Conservation (phyloP, 2,797 vertebrate species). For the Mergus octosetaceus region DNA sequence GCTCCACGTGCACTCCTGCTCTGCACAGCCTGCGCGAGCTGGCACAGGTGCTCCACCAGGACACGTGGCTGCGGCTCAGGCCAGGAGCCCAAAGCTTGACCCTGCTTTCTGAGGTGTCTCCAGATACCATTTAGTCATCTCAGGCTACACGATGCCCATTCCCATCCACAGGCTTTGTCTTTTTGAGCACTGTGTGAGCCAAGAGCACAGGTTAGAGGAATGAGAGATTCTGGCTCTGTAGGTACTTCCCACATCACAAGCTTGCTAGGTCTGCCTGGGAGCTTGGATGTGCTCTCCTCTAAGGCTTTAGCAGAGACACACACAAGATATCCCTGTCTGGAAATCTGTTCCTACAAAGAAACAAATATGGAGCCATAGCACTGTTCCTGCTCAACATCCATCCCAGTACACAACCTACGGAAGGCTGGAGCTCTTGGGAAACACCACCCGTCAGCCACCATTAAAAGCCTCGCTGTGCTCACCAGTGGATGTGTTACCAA, state of each 20-base stretch:
- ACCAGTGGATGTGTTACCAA: background rate
- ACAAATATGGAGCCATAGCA: fast-evolving
- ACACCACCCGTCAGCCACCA: background rate
- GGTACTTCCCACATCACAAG: fast-evolving
- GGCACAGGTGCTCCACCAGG: background rate
- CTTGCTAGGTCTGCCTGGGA: background rate
- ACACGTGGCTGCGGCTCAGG: fast-evolving
- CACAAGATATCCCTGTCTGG: background rate
- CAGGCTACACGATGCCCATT: fast-evolving
- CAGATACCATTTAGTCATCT: background rate
- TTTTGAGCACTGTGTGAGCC: fast-evolving
- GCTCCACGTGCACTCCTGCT: background rate
- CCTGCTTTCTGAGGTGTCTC: background rate
- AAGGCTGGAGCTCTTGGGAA: too few species aligned
- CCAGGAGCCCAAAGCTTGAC: fast-evolving
- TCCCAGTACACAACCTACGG: background rate
- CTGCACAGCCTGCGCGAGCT: background rate
- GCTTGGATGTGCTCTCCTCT: fast-evolving
- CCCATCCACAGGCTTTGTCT: background rate
- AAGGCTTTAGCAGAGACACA: background rate
- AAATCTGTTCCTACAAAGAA: background rate
- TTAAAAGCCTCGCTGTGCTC: background rate
- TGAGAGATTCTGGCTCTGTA: fast-evolving
- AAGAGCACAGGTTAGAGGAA: fast-evolving
- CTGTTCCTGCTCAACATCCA: background rate